Conservation (phyloP, 2,888 invertebrate genomes). For the Xylota segnis region DNA sequence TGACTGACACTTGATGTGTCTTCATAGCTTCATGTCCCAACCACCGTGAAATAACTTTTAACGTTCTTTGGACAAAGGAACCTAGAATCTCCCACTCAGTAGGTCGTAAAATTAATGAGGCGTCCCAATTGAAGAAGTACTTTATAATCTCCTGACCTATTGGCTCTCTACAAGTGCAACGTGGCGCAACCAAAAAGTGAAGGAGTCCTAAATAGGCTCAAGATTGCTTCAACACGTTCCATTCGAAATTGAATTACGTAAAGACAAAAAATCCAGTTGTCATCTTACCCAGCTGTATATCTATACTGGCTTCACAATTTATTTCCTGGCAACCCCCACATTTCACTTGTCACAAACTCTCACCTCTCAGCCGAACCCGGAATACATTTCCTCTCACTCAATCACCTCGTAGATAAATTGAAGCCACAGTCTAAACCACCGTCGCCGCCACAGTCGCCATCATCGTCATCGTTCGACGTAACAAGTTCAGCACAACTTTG, state of each 20-base stretch:
- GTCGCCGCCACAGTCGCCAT: slow-evolving; percentile 5
- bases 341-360: slow-evolving; percentile 56
- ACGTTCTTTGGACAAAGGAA: no score
- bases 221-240: neutral
- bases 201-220: neutral
- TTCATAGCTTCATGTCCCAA: no score
- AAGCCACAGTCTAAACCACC: slow-evolving; percentile 7
- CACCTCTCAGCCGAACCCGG: slow-evolving; percentile 54
- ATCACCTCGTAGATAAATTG: slow-evolving; percentile 41
- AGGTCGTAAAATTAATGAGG: no score
- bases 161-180: no score
- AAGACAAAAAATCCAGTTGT: neutral
- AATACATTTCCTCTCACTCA: slow-evolving; percentile 55
- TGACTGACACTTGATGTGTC: no score
- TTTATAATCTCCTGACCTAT: no score
- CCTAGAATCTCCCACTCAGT: no score
- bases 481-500: slow-evolving; percentile 64
- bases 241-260: neutral
- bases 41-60: no score
- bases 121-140: no score
- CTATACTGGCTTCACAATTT: slow-evolving; percentile 1
- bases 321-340: slow-evolving; percentile 31
- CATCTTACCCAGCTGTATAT: neutral
- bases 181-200: no score
- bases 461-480: slow-evolving; percentile 57